Evolutionary conservation across 2,888 invertebrate species (phyloP), one percentile per base, ranked within the genome.

Genomic region (Drosophila hamatofila): DNA sequence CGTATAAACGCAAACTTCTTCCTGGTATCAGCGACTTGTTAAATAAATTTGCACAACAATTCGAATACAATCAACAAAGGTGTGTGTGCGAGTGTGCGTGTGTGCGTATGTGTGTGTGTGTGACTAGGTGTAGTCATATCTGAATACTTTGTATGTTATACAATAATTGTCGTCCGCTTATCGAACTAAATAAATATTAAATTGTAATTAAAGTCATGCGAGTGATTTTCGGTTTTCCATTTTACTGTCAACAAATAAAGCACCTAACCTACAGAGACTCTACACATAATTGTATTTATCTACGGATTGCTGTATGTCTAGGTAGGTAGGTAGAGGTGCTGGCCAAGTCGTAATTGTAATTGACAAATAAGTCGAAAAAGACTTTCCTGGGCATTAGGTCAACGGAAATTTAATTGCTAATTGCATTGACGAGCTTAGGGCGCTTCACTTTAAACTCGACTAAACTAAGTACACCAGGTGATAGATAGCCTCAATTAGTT

Each of bases 201-300:
- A 87, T 89, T 83, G 81, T 90, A 90, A 90, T 90, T 90, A 90
- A 90, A 90, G 90, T 90, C 90, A 90, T 90, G 90, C 83, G 90
- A 82, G 81, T 81, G 89, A 82, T 71, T 75, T 81, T 80, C 65
- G 61, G 62, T 72, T 61, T 66, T 75, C 69, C 58, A 67, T 57
- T 58, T 69, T 57, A 61, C 57, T 61, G 62, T 64, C 66, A 71
- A 74, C 74, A 76, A 69, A 78, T 62, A 65, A 78, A 60, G 54
- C 42, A 56, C 25, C 23, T 35, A 58, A 18, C 16, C 21, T 18
- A 3, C 44, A 5, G 27, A 6, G 56, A 52, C 60, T 66, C 60
- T 72, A 54, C 56, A 61, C 59, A 58, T 77, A 78, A 66, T 66
- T 70, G 75, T 68, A 75, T 81, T 90, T 86, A 90, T 89, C 88